Base-by-base conservation (phyloP, 2,113 vertebrate species). In the Seriola dumerili region DNA sequence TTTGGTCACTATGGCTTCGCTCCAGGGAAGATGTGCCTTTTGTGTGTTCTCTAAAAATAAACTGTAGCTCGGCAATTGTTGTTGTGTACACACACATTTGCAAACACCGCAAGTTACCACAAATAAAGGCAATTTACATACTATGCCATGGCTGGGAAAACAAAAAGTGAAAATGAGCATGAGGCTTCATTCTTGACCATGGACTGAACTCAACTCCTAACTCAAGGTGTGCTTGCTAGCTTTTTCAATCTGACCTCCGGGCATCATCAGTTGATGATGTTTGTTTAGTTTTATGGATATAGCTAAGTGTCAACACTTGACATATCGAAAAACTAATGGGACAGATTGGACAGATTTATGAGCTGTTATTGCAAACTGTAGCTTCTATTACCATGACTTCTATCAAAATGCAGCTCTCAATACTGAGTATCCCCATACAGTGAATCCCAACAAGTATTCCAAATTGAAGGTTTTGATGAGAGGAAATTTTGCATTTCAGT, bases 1-100 rank as follows among this genome's bases (percentile, higher is more conserved):
- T 90, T 83, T 91, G 71, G 69, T 80, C 46, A 2, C 58, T 10
- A 11, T 86, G 85, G 77, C 70, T 16, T 61, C 0, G 0, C 67
- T 80, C 85, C 80, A 66, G 83, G 55, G 81, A 85, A 88, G 72
- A 85, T 73, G 40, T 29, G 74, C 74, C 76, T 90, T 92, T 93
- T 93, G 88, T 93, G 85, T 92, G 91, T 89, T 85, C 57, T 92
- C 78, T 90, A 88, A 90, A 92, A 92, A 91, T 91, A 88, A 88
- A 54, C 55, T 38, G 19, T 29, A 55, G 64, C 64, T 46, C 52
- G 40, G 67, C 50, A 85, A 17, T 67, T 83, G 67, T 70, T 85
- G 25, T 9, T 78, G 25, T 85, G 61, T 63, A 83, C 42, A 81
- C 50, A 70, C 34, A 83, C 29, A 6, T 62, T 32, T 13, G 7